Evolutionary conservation across 2,888 invertebrate genomes (phyloP).

Genomic region (Papilio protenor): DNA sequence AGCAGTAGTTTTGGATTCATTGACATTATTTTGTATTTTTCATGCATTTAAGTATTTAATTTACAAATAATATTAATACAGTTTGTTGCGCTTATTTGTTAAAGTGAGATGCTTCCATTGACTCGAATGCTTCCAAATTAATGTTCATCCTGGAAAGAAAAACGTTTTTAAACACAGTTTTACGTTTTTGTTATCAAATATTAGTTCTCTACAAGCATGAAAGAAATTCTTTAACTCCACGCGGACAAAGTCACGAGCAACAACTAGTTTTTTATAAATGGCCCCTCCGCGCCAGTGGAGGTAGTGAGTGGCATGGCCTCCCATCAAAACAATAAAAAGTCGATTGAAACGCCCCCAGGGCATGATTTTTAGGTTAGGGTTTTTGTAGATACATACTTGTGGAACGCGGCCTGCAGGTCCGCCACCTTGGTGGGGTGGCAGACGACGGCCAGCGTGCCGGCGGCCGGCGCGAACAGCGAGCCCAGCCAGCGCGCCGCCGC

Average conservation of each 20-base stretch:
- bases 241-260: too few relatives aligned
- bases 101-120: constrained; percentile 87
- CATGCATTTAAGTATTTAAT: not conserved
- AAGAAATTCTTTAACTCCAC: too few relatives aligned
- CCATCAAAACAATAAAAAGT: too few relatives aligned
- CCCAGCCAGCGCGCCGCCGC: constrained; percentile 90
- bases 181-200: not conserved
- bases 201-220: not conserved
- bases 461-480: constrained; percentile 85
- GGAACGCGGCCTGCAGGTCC: constrained; percentile 87
- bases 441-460: constrained; percentile 88
- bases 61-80: constrained; percentile 32
- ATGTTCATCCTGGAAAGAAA: constrained; percentile 83
- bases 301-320: too few relatives aligned
- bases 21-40: constrained; percentile 8
- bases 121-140: constrained; percentile 83
- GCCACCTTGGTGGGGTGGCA: constrained; percentile 91
- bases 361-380: not conserved
- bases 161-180: not conserved
- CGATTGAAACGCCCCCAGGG: too few relatives aligned
- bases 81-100: constrained; percentile 70
- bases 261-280: too few relatives aligned
- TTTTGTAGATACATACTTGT: constrained; percentile 81
- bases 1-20: constrained; percentile 51
- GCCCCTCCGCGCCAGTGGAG: too few relatives aligned